A percentile compares a stretch with the other conserved stretches of the same genome.
Conservation (phyloP, 1,140 invertebrate genomes). For the Adoxophyes honmai region DNA sequence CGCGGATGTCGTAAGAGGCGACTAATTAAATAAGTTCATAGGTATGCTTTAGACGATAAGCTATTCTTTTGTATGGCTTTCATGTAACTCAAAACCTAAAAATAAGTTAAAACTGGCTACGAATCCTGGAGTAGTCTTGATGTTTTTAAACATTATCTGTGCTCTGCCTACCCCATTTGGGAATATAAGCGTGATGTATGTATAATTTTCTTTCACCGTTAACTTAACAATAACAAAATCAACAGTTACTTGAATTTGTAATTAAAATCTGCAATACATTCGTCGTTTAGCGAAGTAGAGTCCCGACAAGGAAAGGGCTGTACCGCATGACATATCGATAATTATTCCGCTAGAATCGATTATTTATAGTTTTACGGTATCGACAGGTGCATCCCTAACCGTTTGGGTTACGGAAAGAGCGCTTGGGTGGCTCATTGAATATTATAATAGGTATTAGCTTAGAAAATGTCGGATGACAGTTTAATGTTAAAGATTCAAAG, state of each 20-base stretch:
- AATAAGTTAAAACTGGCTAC: no score
- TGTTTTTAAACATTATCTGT: no score
- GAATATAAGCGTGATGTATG: no score
- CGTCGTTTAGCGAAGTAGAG: constrained; percentile 20
- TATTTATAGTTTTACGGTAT: constrained; percentile 12
- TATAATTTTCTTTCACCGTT: no score
- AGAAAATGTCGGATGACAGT: neutral
- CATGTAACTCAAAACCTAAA: no score
- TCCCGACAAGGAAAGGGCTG: constrained; percentile 38
- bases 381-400: constrained; percentile 26
- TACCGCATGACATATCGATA: constrained; percentile 33
- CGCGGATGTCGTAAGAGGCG: no score
- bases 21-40: no score
- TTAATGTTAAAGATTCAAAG: neutral
- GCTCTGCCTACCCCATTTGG: no score
- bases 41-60: no score
- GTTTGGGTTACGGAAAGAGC: constrained; percentile 20
- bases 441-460: neutral
- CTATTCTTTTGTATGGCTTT: no score
- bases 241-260: neutral
- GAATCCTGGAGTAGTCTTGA: no score
- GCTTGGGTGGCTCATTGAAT: constrained; percentile 19
- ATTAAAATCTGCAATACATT: constrained; percentile 30
- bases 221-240: no score
- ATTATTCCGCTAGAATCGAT: constrained; percentile 23